A percentile compares a stretch with the other conserved stretches of the same genome.
Evolutionary conservation across 2,888 invertebrate species (phyloP).

Genomic region (Troides oblongomaculatus): DNA sequence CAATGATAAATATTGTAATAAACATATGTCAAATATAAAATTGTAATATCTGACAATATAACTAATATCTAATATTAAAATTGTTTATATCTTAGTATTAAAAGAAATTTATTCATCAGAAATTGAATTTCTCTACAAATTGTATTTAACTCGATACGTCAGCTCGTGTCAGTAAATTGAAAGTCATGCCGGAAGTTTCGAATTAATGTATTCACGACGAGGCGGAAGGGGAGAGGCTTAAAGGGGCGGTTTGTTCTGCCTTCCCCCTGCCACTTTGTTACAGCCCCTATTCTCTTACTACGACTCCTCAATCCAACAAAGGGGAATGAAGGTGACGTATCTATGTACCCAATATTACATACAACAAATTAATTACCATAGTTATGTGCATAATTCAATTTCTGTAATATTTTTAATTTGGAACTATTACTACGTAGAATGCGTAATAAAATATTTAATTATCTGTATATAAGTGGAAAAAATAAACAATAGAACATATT

Average conservation of each 20-base stretch:
- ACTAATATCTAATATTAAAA: too few species aligned
- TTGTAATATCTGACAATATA: too few species aligned
- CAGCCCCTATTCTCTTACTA: constrained; percentile 43
- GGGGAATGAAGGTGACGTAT: constrained; percentile 30
- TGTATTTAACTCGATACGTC: constrained; percentile 21
- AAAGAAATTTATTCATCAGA: background rate
- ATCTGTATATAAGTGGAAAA: background rate
- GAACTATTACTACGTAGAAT: background rate
- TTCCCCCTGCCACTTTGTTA: constrained; percentile 37
- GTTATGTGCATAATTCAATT: background rate
- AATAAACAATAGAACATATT: too few species aligned
- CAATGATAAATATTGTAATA: too few species aligned
- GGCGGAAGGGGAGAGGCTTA: constrained; percentile 48
- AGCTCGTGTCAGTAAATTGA: constrained; percentile 23
- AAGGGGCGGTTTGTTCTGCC: constrained; percentile 54
- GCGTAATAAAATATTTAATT: background rate
- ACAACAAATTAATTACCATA: constrained; percentile 12
- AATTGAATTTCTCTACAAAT: constrained; percentile 3
- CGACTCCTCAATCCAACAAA: constrained; percentile 44
- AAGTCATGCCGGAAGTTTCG: constrained; percentile 48
- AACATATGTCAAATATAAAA: too few species aligned
- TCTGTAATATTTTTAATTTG: background rate
- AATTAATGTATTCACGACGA: constrained; percentile 59
- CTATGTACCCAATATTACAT: constrained; percentile 21
- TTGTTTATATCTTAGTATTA: background rate